Percentiles rank a stretch among this genome's conserved stretches.
Evolutionary conservation across 2,797 vertebrate species (phyloP).

Genomic region (Mormyrus proboscirostris): DNA sequence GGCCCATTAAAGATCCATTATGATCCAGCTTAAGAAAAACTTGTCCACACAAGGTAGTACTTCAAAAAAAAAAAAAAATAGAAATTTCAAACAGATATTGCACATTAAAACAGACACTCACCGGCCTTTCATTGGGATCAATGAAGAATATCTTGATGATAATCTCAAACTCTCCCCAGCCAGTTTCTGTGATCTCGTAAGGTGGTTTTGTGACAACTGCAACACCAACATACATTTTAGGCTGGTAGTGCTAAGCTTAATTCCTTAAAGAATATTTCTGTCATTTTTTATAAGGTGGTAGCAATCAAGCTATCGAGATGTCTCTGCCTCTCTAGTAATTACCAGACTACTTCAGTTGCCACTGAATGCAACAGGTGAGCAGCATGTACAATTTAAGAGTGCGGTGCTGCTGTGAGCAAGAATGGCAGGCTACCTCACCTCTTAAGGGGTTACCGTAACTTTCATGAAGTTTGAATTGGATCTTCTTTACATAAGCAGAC

Average conservation of each 20-base stretch:
- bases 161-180: slow-evolving; percentile 99
- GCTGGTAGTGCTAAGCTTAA: neutral
- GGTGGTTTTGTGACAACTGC: slow-evolving; percentile 94
- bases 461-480: slow-evolving; percentile 96
- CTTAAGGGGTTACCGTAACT: slow-evolving; percentile 92
- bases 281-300: neutral
- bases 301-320: neutral
- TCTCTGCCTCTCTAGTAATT: neutral
- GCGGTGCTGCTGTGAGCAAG: neutral
- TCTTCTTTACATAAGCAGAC: slow-evolving; percentile 98
- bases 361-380: neutral
- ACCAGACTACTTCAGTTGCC: neutral
- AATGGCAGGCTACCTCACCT: slow-evolving; percentile 58
- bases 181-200: slow-evolving; percentile 96
- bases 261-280: neutral
- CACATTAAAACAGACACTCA: slow-evolving; percentile 55
- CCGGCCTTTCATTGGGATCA: slow-evolving; percentile 93
- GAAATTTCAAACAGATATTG: neutral
- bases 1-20: neutral
- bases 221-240: slow-evolving; percentile 25
- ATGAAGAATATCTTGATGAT: slow-evolving; percentile 99
- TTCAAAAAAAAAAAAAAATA: neutral
- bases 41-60: neutral
- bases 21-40: neutral
- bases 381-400: neutral